Evolutionary conservation across 2,888 invertebrate genomes (phyloP), one percentile per base, ranked within the genome.

Genomic region (Ditylenchus weischeri): DNA sequence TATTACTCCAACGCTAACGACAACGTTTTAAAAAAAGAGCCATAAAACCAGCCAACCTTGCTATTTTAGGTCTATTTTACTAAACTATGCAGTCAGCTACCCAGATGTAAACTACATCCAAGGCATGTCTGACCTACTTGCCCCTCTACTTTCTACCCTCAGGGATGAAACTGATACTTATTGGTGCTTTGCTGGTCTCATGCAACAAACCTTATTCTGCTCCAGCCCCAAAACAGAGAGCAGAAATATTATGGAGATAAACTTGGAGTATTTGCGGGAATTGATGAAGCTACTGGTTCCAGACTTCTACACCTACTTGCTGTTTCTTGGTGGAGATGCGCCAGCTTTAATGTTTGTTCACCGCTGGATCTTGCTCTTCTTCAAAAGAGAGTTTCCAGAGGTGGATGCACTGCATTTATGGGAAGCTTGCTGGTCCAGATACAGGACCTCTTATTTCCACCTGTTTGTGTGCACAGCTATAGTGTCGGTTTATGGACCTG

Each of bases 381-480:
- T 94, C 85, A 86, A 86, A 65, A 64, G 81, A 47, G 81, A 81
- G 54, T 81, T 81, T 54, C 75, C 81, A 0, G 78, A 78, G 49
- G 65, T 64, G 35, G 78, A 79, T 63, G 80, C 81, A 11, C 69
- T 80, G 4, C 80, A 79, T 51, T 75, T 81, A 59, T 81, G 80
- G 80, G 79, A 80, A n/a, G 90, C 93, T 3, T 95, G 94, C 85
- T 95, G 95, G 95, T 90, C 93, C 0, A 92, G 92, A 85, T 93
- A 92, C 84, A 88, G 93, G 82, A 94, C 94, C 0, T 92, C 93
- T 84, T 93, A 93, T 84, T 95, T 95, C 86, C 93, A 95, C 83
- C 86, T 95, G 79, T 95, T 95, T 85, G 87, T 95, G 66, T 93
- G 93, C 83, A 87, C 93, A 76, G 91, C 94, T 65, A 93, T 95